Conservation (phyloP, 1,140 invertebrate genomes). For the Scaptomyza hsui region DNA sequence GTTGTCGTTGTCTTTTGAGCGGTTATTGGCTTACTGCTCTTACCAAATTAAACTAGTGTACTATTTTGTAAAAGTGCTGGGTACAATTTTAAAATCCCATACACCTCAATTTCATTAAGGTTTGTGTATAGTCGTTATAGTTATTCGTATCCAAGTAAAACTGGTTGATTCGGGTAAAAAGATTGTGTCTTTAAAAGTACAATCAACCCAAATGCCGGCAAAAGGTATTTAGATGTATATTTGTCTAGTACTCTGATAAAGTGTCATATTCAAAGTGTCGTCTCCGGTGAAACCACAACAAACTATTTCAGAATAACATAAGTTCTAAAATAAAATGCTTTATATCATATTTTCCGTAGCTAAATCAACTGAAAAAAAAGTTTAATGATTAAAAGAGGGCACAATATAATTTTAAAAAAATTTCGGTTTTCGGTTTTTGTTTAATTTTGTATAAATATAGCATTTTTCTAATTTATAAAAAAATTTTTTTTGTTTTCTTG, state of each 20-base stretch:
- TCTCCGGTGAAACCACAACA: not conserved
- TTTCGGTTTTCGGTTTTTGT: not conserved
- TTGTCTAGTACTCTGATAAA: not conserved
- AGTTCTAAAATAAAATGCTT: not conserved
- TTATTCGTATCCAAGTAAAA: not conserved
- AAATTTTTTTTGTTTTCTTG: constrained; percentile 7
- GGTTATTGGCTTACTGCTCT: not conserved
- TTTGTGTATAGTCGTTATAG: constrained; percentile 12
- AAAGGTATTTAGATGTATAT: not conserved
- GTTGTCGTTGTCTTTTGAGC: not conserved
- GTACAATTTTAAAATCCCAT: constrained; percentile 1
- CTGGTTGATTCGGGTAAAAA: not conserved
- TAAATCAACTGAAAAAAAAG: not conserved
- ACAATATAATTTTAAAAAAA: no score
- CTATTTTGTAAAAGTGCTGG: not conserved
- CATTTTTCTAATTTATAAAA: constrained; percentile 1
- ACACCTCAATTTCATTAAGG: constrained; percentile 33
- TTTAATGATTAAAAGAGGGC: not conserved
- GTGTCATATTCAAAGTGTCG: not conserved
- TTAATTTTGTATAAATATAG: constrained; percentile 18
- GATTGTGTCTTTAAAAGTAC: constrained; percentile 21
- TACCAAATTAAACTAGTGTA: not conserved
- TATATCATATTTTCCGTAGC: not conserved
- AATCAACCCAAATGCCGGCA: constrained; percentile 9
- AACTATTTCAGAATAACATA: not conserved